Evolutionary conservation across 64 coral and sea anemone species (phyloP), one percentile per base, ranked within the genome.

Genomic region (Montipora capricornis): DNA sequence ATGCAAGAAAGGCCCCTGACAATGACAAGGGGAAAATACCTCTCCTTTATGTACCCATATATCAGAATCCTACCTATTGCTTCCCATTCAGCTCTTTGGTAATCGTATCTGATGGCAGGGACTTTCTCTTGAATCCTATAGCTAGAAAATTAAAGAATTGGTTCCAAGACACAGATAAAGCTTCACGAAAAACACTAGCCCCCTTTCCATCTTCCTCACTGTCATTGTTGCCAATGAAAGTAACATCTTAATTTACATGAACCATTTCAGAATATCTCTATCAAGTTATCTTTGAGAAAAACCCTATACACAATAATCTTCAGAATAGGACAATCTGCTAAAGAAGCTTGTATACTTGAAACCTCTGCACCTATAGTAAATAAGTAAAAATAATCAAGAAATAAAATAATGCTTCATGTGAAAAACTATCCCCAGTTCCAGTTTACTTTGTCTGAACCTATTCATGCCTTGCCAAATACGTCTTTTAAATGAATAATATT

Each of bases 31-130:
- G 93, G 93, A 87, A 91, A 95, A 76, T 95, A 95, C 64, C 78
- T 77, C 76, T 77, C 93, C 69, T 78, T 60, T 22, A 68, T 15
- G 53, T 78, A 95, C 64, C 93, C 93, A 87, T 88, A 71, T 26
- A 91, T 59, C 58, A 95, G 37, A 91, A 95, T 77, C 79, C 88
- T 86, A 12, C 49, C 93, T 19, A 91, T 90, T 80, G 88, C 84
- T 19, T 95, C 80, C 93, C 93, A 95, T 70, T 95, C 88, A 48
- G 61, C 80, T 12, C 48, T 84, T 67, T 95, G 93, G 22, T 91
- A 95, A 86, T 95, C 88, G 79, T 95, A 88, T 78, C 93, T 95
- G 71, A 91, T 71, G 47, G 81, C 84, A 90, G 88, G 93, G 29
- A 95, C 90, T 83, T 89, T 95, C 74, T 95, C 90, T 71, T 90